Evolutionary conservation across 2,113 vertebrate genomes (phyloP), one percentile per base, ranked within the genome.

Genomic region (Neofelis nebulosa): DNA sequence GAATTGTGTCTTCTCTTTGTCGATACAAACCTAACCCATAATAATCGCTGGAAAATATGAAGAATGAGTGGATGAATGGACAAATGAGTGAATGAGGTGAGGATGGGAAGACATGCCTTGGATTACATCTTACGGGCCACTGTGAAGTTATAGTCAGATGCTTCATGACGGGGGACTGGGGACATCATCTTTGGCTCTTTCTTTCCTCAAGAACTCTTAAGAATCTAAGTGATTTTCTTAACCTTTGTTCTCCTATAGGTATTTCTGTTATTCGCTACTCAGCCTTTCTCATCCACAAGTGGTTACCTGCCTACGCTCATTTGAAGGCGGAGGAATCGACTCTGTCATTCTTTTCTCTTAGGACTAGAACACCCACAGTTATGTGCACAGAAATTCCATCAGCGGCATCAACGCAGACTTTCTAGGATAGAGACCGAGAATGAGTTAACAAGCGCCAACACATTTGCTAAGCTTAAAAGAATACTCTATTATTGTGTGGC

Each of bases 401-500:
- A 5, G 29, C 1, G 27, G 29, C 48, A 85, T 38, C 66, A 29
- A 52, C 31, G 27, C n/a, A 68, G 79, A 38, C 68, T 76, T 88
- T 87, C 90, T 66, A 69, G 68, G 66, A 61, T 1, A 86, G 79
- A 89, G 52, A 88, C 96, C 48, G 74, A 82, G 92, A 89, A 96
- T 88, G 97, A 96, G 92, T 94, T 97, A 97, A 96, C 76, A 95
- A 96, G 48, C 41, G 93, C 71, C 80, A 92, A 96, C 61, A 63
- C 81, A 95, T 95, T 94, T 74, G 38, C 94, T 96, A 94, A 93
- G 96, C 92, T 94, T 92, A 98, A 96, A 96, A 94, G 91, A 97
- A 97, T 95, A 94, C 94, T 91, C 97, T 96, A 69, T 97, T 97
- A 96, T 96, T 97, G 84, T 90, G 94, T 97, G 90, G 94, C 98